phyloP scores from a whole-genome alignment of 2,888 invertebrate genomes.

The Drosophila nr. perissopoda region DNA sequence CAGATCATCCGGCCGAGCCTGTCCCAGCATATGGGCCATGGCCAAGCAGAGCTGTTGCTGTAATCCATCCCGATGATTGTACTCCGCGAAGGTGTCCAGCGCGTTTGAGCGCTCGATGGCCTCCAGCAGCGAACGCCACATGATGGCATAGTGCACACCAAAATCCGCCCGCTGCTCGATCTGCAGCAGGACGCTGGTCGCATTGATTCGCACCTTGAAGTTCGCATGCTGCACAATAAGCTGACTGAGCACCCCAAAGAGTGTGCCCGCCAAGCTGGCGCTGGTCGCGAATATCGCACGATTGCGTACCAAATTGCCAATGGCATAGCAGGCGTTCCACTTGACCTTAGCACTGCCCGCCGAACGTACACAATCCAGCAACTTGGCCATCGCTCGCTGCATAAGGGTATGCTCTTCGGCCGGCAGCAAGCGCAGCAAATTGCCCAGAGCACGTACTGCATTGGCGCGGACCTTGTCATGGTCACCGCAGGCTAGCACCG shows the following conservation, averaged over 20 bases:
- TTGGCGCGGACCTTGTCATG: slow-evolving; percentile 92
- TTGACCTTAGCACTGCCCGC: slow-evolving; percentile 94
- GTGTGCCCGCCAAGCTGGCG: slow-evolving; percentile 63
- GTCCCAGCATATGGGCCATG: slow-evolving; percentile 89
- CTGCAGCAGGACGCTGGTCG: slow-evolving; percentile 90
- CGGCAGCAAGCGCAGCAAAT: slow-evolving; percentile 89
- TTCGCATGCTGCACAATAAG: slow-evolving; percentile 91
- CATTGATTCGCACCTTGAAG: slow-evolving; percentile 96
- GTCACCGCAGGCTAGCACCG: slow-evolving; percentile 88
- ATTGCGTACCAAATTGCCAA: slow-evolving; percentile 92
- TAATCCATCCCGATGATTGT: slow-evolving; percentile 93
- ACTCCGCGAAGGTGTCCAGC: slow-evolving; percentile 93
- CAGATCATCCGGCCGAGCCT: slow-evolving; percentile 87
- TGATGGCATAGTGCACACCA: slow-evolving; percentile 86
- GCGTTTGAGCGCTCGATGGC: slow-evolving; percentile 92
- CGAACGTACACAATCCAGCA: slow-evolving; percentile 89
- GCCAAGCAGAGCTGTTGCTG: slow-evolving; percentile 93
- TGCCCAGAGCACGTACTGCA: slow-evolving; percentile 92
- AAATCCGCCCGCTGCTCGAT: slow-evolving; percentile 88
- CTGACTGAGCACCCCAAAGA: slow-evolving; percentile 88
- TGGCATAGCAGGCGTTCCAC: slow-evolving; percentile 96
- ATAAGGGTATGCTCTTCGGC: slow-evolving; percentile 86
- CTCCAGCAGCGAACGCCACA: slow-evolving; percentile 90
- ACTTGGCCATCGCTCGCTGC: slow-evolving; percentile 87
- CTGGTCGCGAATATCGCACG: slow-evolving; percentile 79